A percentile compares a stretch with the other conserved stretches of the same genome.
Evolutionary conservation across 2,797 vertebrate genomes (phyloP).

Genomic region (Myotis myotis): DNA sequence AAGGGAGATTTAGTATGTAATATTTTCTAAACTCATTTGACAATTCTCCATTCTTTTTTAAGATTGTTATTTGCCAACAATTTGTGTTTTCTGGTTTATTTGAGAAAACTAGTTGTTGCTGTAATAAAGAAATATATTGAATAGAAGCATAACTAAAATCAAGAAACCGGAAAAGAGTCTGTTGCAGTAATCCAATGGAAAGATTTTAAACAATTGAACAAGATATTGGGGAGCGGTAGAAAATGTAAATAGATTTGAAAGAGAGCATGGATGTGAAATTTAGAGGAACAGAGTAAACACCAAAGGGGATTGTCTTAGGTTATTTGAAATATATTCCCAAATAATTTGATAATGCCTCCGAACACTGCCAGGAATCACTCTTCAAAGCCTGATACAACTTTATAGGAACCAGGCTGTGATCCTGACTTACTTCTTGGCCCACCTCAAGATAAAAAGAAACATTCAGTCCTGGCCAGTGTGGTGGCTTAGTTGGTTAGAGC

Average conservation of each 20-base stretch:
- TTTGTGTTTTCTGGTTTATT: neutral
- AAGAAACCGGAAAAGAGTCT: neutral
- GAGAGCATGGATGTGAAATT: neutral
- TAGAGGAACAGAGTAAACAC: neutral
- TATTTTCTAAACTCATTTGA: neutral
- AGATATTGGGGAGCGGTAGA: neutral
- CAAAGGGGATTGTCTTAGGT: neutral
- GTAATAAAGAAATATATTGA: neutral
- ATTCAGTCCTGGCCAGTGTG: neutral
- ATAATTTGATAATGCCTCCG: slow-evolving; percentile 17
- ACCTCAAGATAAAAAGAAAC: neutral
- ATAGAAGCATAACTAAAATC: neutral
- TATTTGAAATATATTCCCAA: slow-evolving; percentile 17
- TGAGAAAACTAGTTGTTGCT: neutral
- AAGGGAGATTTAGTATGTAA: neutral
- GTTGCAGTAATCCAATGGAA: neutral
- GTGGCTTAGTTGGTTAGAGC: neutral
- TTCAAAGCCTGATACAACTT: neutral
- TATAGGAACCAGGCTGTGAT: neutral
- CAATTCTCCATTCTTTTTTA: neutral
- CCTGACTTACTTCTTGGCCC: neutral
- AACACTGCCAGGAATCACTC: neutral
- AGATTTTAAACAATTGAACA: neutral
- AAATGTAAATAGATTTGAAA: neutral
- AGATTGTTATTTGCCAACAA: neutral